phyloP scores from a whole-genome alignment of 1,140 invertebrate species.

The Diprion similis region DNA sequence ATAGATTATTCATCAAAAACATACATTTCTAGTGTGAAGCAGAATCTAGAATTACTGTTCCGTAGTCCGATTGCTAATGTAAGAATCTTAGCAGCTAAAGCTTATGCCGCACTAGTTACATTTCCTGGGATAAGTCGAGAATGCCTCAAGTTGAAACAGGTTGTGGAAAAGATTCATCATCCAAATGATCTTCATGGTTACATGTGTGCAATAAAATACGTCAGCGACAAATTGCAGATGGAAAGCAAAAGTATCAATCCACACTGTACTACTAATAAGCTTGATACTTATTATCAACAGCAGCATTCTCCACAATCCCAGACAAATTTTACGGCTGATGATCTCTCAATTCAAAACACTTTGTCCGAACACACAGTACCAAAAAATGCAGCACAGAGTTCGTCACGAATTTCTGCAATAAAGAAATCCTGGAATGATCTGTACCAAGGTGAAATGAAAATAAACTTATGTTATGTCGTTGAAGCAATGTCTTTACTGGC shows the following conservation, averaged over 20 bases:
- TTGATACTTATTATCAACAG: neutral
- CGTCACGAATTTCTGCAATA: constrained; percentile 10
- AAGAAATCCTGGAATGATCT: constrained; percentile 18
- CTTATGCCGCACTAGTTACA: constrained; percentile 44
- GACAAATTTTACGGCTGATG: neutral
- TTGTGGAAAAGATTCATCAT: constrained; percentile 9
- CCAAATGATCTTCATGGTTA: constrained; percentile 42
- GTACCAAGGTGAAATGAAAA: constrained; percentile 11
- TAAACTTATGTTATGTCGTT: constrained; percentile 9
- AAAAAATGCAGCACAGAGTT: neutral
- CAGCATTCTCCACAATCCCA: neutral
- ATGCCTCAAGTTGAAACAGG: constrained; percentile 23
- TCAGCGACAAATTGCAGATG: constrained; percentile 29
- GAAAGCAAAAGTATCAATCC: constrained; percentile 20
- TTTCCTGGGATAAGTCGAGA: constrained; percentile 27
- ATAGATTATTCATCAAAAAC: constrained; percentile 40
- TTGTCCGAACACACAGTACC: neutral
- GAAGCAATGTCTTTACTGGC: neutral
- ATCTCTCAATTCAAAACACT: neutral
- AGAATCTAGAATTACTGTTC: constrained; percentile 34
- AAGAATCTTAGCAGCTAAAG: constrained; percentile 50
- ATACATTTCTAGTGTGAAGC: constrained; percentile 34
- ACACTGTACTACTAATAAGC: neutral
- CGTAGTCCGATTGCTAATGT: constrained; percentile 45
- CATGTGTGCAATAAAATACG: constrained; percentile 33